Conservation (phyloP, 1,140 invertebrate species). For the Chlorops oryzae region DNA sequence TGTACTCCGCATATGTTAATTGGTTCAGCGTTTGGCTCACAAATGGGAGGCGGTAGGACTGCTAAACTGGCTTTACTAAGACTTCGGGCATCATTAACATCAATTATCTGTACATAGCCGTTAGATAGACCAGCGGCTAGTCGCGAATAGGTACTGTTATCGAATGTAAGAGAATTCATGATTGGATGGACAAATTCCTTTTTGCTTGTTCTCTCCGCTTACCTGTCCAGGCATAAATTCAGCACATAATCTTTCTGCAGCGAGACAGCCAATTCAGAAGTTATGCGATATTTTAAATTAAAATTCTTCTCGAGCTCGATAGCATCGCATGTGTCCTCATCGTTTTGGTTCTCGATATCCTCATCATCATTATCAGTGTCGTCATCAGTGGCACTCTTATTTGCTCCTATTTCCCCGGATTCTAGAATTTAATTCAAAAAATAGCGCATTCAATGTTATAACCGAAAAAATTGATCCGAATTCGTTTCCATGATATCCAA, state of each 20-base stretch:
- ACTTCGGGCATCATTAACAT: constrained; percentile 16
- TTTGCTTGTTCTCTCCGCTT: background rate
- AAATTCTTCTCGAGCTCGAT: constrained; percentile 23
- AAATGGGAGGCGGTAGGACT: background rate
- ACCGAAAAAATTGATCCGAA: too few relatives aligned
- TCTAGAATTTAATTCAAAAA: too few relatives aligned
- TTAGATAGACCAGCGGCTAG: constrained; percentile 32
- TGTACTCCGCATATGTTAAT: constrained; percentile 30
- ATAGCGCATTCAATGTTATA: too few relatives aligned
- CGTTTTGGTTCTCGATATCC: constrained; percentile 23
- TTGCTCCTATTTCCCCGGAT: too few relatives aligned
- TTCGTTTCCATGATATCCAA: too few relatives aligned
- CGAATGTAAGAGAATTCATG: background rate
- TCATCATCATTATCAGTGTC: constrained; percentile 19
- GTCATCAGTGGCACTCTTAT: too few relatives aligned
- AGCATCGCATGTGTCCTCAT: constrained; percentile 29
- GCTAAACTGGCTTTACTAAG: constrained; percentile 1
- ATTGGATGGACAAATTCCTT: background rate
- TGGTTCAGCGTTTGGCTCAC: background rate
- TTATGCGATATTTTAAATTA: constrained; percentile 17
- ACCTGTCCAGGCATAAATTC: constrained; percentile 20
- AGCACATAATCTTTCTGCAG: constrained; percentile 33
- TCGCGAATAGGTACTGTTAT: constrained; percentile 16
- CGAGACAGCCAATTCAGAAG: constrained; percentile 24
- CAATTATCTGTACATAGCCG: constrained; percentile 28